Evolutionary conservation across 2,888 invertebrate genomes (phyloP).

Genomic region (Drosophila aldrichi): DNA sequence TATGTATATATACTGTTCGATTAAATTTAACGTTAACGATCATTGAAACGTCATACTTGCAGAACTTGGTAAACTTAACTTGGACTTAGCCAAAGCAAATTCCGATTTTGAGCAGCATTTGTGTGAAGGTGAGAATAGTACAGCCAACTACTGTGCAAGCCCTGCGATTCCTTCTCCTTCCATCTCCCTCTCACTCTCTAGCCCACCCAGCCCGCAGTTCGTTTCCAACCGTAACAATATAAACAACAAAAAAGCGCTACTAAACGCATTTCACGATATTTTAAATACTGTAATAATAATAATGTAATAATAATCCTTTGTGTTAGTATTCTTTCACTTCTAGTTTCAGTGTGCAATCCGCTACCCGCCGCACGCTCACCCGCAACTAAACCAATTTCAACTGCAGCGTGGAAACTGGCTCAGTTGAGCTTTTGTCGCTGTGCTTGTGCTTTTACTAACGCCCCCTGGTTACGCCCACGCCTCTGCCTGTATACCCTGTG

Average conservation of each 20-base stretch:
- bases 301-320: constrained; percentile 28
- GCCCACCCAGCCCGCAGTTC: background rate
- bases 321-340: constrained; percentile 47
- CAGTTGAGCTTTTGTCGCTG: constrained; percentile 28
- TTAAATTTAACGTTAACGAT: constrained; percentile 34
- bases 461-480: constrained; percentile 20
- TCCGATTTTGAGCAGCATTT: constrained; percentile 82
- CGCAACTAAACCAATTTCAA: constrained; percentile 51
- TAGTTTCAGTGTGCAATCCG: constrained; percentile 56
- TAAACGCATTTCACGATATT: constrained; percentile 17
- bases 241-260: constrained; percentile 19
- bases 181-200: background rate
- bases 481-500: constrained; percentile 4
- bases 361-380: constrained; percentile 1
- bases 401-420: constrained; percentile 33
- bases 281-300: background rate
- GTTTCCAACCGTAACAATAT: constrained; percentile 25
- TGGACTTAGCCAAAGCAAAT: constrained; percentile 78
- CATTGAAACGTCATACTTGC: constrained; percentile 49
- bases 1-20: background rate
- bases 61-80: constrained; percentile 79
- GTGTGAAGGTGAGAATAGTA: constrained; percentile 78
- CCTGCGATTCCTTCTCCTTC: constrained; percentile 1
- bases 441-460: constrained; percentile 62
- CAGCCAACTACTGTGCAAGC: background rate